Evolutionary conservation across 2,113 vertebrate genomes (phyloP), one percentile per base, ranked within the genome.

Genomic region (Pomatostomus ruficeps): DNA sequence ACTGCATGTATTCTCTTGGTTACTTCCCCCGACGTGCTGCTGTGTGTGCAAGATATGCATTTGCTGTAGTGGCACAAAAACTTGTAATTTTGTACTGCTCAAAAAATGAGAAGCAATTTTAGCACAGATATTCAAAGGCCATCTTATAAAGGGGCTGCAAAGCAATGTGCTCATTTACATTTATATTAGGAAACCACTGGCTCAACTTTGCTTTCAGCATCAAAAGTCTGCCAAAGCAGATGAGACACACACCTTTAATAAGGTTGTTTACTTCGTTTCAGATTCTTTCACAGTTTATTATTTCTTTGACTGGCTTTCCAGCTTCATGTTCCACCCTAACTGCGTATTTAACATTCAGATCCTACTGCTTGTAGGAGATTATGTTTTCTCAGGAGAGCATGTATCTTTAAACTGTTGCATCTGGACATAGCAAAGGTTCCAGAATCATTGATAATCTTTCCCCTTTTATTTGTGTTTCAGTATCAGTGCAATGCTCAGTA

Each of bases 291-390:
- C 46, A 66, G 81, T 88, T 96, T 95, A 83, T 95, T 94, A 86
- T 95, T 96, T 93, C 59, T 95, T 93, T 93, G 51, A 83, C 48
- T 91, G 57, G 18, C 29, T 93, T 38, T 94, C 38, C 70, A 92
- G 63, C 40, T 84, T 95, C 61, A 66, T 75, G n/a, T 95, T 94
- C 81, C 72, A 73, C 43, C 46, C 85, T 81, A 86, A 82, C 72
- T 88, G 57, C 89, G 57, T 90, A 89, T 73, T 97, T 97, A 91
- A 96, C 87, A 90, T 96, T 94, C 91, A 93, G 89, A 86, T 90
- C 86, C 62, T 70, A 57, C 43, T 72, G 35, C 63, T 85, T 70
- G 54, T 81, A 46, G n/a, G n/a, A n/a, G n/a, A n/a, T n/a, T n/a
- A n/a, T n/a, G n/a, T n/a, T n/a, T n/a, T n/a, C 65, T 94, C 65